Evolutionary conservation across 2,888 invertebrate genomes (phyloP).

Genomic region (Axea sp.): DNA sequence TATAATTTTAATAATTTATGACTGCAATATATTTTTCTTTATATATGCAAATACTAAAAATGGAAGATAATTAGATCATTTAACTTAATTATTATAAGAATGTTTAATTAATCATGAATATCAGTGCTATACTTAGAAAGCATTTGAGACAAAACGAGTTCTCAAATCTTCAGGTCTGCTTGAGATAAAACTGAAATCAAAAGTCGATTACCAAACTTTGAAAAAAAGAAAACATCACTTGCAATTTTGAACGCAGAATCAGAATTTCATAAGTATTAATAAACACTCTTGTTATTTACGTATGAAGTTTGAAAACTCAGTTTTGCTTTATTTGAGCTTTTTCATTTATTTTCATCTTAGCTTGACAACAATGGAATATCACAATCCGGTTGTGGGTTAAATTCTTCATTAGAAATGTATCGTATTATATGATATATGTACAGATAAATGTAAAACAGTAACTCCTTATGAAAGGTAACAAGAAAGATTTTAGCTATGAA

Average conservation of each 20-base stretch:
- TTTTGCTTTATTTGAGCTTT: constrained; percentile 41
- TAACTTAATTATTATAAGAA: no score
- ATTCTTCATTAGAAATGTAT: constrained; percentile 42
- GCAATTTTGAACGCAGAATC: constrained; percentile 31
- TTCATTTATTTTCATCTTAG: constrained; percentile 64
- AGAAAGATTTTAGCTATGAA: constrained; percentile 70
- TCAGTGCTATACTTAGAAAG: no score
- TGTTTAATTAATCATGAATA: no score
- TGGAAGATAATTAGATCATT: no score
- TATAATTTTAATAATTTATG: no score
- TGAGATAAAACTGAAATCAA: constrained; percentile 32
- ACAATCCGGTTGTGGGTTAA: constrained; percentile 46
- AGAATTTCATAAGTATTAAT: constrained; percentile 65
- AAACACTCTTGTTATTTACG: constrained; percentile 54
- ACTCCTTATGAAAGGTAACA: constrained; percentile 58
- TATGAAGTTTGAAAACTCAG: constrained; percentile 12
- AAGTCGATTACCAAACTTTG: constrained; percentile 34
- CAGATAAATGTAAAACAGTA: constrained; percentile 54
- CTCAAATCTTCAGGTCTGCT: no score
- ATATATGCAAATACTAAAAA: no score
- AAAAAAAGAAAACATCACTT: constrained; percentile 3
- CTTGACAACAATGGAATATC: constrained; percentile 41
- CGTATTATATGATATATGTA: constrained; percentile 61
- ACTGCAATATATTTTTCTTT: no score
- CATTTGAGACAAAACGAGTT: no score